These are phyloP conservation scores for Anoplopoma fimbria DNA, from an alignment of 2,113 vertebrate genomes.

Conservation along the genomic window DNA sequence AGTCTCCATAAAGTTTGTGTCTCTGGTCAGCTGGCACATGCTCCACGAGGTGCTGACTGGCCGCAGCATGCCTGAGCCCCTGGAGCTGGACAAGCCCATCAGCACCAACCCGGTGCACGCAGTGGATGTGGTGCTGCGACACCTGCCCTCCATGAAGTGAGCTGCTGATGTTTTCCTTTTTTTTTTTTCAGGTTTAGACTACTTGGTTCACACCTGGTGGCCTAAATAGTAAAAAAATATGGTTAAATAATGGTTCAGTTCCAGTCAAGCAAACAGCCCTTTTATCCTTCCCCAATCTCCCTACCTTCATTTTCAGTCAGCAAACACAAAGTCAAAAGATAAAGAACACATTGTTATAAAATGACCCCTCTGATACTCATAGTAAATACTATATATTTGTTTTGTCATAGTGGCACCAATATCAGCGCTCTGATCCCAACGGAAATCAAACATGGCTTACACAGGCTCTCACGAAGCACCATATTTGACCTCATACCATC, in stretches of 20 bases:
- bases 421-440: conserved; percentile 50
- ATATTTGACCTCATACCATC: conserved; percentile 25
- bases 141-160: conserved; percentile 99
- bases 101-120: conserved; percentile 99
- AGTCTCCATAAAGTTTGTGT: conserved; percentile 98
- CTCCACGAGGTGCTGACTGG: conserved; percentile 98
- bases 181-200: not conserved
- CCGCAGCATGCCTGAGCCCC: conserved; percentile 94
- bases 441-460: conserved; percentile 68
- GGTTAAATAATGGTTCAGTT: no score
- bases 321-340: not conserved
- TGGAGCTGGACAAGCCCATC: conserved; percentile 99
- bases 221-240: no score
- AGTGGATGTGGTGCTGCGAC: conserved; percentile 97
- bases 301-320: not conserved
- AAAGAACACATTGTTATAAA: not conserved
- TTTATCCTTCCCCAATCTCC: not conserved
- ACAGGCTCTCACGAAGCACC: not conserved
- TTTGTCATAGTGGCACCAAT: conserved; percentile 37
- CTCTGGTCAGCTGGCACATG: conserved; percentile 99
- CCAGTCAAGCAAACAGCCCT: not conserved
- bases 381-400: conserved; percentile 39
- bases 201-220: not conserved
- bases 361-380: conserved; percentile 2
- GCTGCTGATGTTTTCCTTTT: conserved; percentile 49